Percentiles rank a stretch among this genome's conserved stretches.
Evolutionary conservation across 2,797 vertebrate genomes (phyloP).

Genomic region (Petrocephalus schoutedeni): DNA sequence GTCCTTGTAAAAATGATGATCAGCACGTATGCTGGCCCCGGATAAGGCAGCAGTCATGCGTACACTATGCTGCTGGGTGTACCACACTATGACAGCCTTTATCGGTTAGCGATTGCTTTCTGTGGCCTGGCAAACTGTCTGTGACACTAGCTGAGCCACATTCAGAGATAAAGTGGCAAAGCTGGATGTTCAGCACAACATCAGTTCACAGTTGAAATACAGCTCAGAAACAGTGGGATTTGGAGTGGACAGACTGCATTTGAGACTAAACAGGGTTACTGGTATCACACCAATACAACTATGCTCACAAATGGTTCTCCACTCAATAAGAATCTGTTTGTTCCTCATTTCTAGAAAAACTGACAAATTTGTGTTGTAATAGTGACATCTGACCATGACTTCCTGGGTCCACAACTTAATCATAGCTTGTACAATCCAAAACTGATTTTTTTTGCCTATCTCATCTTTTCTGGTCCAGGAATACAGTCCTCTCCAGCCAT

Average conservation of each 20-base stretch:
- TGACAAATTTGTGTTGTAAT: background rate
- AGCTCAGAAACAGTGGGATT: too few species aligned
- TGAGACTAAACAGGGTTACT: background rate
- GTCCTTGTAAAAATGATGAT: background rate
- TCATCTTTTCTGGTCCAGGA: background rate
- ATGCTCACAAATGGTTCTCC: background rate
- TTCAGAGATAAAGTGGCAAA: background rate
- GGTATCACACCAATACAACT: background rate
- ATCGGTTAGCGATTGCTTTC: background rate
- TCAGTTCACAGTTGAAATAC: too few species aligned
- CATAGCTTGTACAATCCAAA: background rate
- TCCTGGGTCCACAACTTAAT: background rate
- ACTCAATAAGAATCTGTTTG: background rate
- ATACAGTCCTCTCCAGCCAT: background rate
- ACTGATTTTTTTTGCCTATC: background rate
- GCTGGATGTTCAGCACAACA: background rate
- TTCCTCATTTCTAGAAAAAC: background rate
- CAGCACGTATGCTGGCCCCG: background rate
- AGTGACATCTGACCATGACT: background rate
- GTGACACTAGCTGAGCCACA: background rate
- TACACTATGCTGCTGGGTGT: background rate
- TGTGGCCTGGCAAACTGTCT: background rate
- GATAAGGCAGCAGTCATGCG: background rate
- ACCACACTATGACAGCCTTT: background rate
- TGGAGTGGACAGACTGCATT: too few species aligned